Conservation (phyloP, 2,888 invertebrate genomes). For the Deilephila elpenor region DNA sequence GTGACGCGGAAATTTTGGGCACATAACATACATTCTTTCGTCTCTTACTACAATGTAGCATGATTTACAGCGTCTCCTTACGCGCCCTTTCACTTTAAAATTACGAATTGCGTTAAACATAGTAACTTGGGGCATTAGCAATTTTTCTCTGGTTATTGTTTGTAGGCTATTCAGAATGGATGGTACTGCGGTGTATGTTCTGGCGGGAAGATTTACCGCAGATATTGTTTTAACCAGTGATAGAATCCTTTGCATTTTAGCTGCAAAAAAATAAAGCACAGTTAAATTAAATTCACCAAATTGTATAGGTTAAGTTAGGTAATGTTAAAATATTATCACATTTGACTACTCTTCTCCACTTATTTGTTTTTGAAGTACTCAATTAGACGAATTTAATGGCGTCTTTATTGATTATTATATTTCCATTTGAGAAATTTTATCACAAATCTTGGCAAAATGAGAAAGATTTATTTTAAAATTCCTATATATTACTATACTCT, state of each 20-base stretch:
- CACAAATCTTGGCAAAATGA: not conserved
- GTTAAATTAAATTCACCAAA: not conserved
- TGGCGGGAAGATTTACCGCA: not conserved
- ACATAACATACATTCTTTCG: conserved; percentile 89
- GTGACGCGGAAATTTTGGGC: conserved; percentile 90
- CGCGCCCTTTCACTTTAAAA: conserved; percentile 88
- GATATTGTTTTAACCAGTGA: conserved; percentile 55
- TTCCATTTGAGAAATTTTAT: not conserved
- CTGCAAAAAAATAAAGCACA: conserved; percentile 44
- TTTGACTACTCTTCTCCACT: not conserved
- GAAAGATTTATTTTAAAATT: no score
- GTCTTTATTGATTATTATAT: not conserved
- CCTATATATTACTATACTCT: no score
- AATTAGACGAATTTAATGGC: not conserved
- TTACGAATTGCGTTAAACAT: conserved; percentile 59
- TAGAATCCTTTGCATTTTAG: conserved; percentile 59
- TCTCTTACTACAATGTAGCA: conserved; percentile 90
- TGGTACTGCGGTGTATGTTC: conserved; percentile 30
- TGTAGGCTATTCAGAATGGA: conserved; percentile 56
- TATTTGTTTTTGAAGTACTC: not conserved
- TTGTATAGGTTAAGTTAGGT: conserved; percentile 1
- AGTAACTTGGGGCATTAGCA: conserved; percentile 60
- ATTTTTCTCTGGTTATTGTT: conserved; percentile 38
- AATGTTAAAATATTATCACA: not conserved
- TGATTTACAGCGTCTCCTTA: conserved; percentile 90